These are phyloP conservation scores for Pipistrellus pygmaeus DNA, from an alignment of 2,797 vertebrate species.

Conservation along the genomic window DNA sequence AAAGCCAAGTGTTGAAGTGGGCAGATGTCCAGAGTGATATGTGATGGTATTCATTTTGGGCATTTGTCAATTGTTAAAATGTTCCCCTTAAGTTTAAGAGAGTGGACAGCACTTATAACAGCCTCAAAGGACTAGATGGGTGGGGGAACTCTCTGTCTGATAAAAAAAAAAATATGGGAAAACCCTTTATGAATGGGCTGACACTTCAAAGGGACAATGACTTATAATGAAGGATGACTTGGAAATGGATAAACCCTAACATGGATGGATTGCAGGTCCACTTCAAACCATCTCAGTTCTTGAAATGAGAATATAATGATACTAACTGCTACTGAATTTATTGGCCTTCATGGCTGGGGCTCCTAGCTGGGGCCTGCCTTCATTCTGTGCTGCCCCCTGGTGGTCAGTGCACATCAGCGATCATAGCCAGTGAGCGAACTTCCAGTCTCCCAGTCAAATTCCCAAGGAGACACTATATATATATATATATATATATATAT, in stretches of 20 bases:
- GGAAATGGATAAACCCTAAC: neutral
- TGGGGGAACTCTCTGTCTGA: fast-evolving
- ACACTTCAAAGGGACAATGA: neutral
- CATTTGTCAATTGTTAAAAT: neutral
- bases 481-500: neutral
- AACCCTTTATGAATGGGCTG: no score
- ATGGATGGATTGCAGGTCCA: neutral
- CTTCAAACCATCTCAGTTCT: neutral
- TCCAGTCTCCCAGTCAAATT: no score
- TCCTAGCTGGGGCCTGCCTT: no score
- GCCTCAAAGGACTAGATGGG: neutral
- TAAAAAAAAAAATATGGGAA: no score
- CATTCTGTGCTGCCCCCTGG: no score
- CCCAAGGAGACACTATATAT: no score
- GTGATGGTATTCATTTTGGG: neutral
- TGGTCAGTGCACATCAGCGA: no score
- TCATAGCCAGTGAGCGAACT: no score
- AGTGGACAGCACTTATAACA: neutral
- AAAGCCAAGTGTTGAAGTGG: neutral
- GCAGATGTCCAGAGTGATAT: neutral
- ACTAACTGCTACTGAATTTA: neutral
- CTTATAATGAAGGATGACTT: neutral
- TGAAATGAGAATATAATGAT: neutral
- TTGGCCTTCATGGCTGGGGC: neutral
- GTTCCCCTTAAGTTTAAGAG: neutral